These are phyloP conservation scores for Dolichopus griseipennis DNA, from an alignment of 2,888 invertebrate species.

Conservation along the genomic window DNA sequence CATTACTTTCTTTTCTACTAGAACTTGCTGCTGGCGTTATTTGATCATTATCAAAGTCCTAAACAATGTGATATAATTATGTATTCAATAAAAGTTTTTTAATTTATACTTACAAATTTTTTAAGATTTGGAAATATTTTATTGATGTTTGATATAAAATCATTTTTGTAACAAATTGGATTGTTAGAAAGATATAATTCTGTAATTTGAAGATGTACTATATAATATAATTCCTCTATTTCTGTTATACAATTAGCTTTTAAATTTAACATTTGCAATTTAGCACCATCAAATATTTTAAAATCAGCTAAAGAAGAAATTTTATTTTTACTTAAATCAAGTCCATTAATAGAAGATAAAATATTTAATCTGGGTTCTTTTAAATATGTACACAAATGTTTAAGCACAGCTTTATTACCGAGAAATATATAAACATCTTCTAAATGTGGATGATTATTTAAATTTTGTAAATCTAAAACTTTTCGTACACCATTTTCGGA, in stretches of 20 bases:
- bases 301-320: constrained; percentile 17
- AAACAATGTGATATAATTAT: neutral
- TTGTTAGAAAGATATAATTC: constrained; percentile 20
- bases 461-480: constrained; percentile 19
- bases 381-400: constrained; percentile 15
- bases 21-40: neutral
- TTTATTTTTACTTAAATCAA: constrained; percentile 21
- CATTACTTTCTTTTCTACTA: too few species aligned
- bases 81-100: neutral
- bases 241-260: neutral
- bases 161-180: constrained; percentile 14
- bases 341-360: constrained; percentile 20
- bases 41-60: neutral
- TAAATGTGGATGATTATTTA: constrained; percentile 15
- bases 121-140: constrained; percentile 16
- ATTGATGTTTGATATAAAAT: constrained; percentile 16
- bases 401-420: constrained; percentile 17
- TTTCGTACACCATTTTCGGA: constrained; percentile 16
- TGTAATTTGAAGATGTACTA: constrained; percentile 16
- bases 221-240: constrained; percentile 13
- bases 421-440: constrained; percentile 19
- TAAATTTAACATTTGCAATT: constrained; percentile 20
- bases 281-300: constrained; percentile 12
- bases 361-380: constrained; percentile 16
- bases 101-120: constrained; percentile 15